phyloP scores from a whole-genome alignment of 1,140 invertebrate species.

The Saxidomus purpurata region DNA sequence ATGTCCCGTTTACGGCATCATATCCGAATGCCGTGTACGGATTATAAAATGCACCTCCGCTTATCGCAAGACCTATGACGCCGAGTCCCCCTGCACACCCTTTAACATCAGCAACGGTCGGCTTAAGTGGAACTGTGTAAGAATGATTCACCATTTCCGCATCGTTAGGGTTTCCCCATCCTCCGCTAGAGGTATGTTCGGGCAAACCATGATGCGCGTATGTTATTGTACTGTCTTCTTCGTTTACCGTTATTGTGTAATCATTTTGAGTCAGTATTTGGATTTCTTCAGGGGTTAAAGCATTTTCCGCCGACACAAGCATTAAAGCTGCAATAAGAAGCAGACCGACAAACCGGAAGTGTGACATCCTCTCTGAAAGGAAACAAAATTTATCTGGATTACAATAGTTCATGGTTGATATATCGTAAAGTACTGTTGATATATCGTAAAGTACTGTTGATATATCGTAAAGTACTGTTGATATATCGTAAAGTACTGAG shows the following conservation, averaged over 20 bases:
- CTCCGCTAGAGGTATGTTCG: background rate
- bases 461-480: too few species aligned
- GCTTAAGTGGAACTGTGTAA: conserved; percentile 14
- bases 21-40: conserved; percentile 29
- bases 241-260: background rate
- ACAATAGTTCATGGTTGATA: too few species aligned
- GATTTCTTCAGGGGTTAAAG: conserved; percentile 10
- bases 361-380: too few species aligned
- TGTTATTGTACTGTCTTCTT: background rate
- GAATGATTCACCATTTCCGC: background rate
- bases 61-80: conserved; percentile 34
- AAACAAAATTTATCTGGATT: too few species aligned
- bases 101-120: conserved; percentile 1
- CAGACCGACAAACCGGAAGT: too few species aligned
- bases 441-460: too few species aligned
- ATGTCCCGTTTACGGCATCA: conserved; percentile 46
- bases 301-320: background rate
- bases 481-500: too few species aligned
- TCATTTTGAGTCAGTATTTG: background rate
- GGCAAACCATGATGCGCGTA: conserved; percentile 24
- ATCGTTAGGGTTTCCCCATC: conserved; percentile 44
- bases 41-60: conserved; percentile 36
- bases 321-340: background rate
- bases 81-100: conserved; percentile 19
- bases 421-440: too few species aligned